Base-by-base conservation (phyloP, 35 echinoderm and acorn worm genomes). In the Heliocidaris tuberculata region DNA sequence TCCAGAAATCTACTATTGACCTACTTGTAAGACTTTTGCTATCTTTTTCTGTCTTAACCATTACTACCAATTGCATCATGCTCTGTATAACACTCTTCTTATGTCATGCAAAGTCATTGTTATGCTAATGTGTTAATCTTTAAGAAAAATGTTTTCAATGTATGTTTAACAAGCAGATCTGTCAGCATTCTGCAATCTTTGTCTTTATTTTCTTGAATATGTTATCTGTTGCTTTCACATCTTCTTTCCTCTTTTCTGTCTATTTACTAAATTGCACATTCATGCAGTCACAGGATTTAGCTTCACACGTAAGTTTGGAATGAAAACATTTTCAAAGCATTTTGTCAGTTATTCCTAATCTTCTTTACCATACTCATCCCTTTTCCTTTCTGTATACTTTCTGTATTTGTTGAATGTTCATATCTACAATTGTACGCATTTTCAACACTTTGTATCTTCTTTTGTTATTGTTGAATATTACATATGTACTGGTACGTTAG, bases 231-330 rank as follows among this genome's bases (percentile, higher is more conserved):
- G 27, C 85, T 86, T 86, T 86, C 10, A 89, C 30, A 89, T 89
- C 13, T 89, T 48, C 31, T 12, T 89, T 5, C 16, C 15, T 48
- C 8, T 16, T 89, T 89, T 89, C 32, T 48, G 11, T 89, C 8
- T 47, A 17, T 48, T 89, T 15, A 47, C 32, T 48, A 13, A 32
- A 32, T 89, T 89, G 87, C 24, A 24, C 32, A 47, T 17, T 89
- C 31, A 89, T 27, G 32, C 87, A 89, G 87, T 89, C 31, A 89
- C 87, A 89, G 87, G 87, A 89, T 89, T 89, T 89, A 89, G 87
- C 87, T 89, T 89, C 87, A 89, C 87, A 89, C 87, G 87, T 89
- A 89, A 89, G 87, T 89, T 89, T 78, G 65, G 65, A 78, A 78
- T 78, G 65, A 78, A 19, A n/a, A n/a, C 0, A n/a, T 12, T 56